Conservation (phyloP, 2,797 vertebrate genomes). For the Sebastiscus albofasciatus region DNA sequence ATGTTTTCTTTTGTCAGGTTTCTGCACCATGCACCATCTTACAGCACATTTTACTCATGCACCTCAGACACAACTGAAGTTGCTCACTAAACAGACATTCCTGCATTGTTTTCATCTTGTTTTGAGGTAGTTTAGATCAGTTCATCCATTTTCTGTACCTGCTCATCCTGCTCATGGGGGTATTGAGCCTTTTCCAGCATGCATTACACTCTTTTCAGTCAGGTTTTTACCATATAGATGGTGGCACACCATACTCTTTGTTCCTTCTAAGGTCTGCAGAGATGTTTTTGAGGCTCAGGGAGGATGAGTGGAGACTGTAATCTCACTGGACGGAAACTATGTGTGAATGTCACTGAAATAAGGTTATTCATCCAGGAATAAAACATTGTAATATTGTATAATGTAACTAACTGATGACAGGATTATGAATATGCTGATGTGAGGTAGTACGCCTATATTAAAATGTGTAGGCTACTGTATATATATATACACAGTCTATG, state of each 20-base stretch:
- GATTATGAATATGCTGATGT: background rate
- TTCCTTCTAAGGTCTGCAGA: background rate
- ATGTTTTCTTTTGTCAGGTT: background rate
- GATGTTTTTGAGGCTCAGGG: background rate
- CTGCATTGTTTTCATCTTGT: background rate
- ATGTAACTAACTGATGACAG: too few species aligned
- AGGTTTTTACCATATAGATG: background rate
- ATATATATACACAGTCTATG: too few species aligned
- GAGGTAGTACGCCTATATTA: rapidly evolving
- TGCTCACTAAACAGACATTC: background rate
- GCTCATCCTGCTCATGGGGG: too few species aligned
- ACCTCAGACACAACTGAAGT: background rate
- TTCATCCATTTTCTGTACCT: background rate
- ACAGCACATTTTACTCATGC: background rate
- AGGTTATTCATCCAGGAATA: background rate
- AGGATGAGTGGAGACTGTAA: background rate
- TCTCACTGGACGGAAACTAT: background rate
- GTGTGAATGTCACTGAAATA: background rate
- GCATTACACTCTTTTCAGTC: background rate
- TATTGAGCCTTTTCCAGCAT: background rate
- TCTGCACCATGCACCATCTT: background rate
- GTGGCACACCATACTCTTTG: background rate
- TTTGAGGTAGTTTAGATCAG: background rate
- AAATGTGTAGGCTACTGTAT: too few species aligned
- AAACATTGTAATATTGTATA: background rate